Conservation (phyloP, 1,140 invertebrate genomes). For the Drosophila nikananu region DNA sequence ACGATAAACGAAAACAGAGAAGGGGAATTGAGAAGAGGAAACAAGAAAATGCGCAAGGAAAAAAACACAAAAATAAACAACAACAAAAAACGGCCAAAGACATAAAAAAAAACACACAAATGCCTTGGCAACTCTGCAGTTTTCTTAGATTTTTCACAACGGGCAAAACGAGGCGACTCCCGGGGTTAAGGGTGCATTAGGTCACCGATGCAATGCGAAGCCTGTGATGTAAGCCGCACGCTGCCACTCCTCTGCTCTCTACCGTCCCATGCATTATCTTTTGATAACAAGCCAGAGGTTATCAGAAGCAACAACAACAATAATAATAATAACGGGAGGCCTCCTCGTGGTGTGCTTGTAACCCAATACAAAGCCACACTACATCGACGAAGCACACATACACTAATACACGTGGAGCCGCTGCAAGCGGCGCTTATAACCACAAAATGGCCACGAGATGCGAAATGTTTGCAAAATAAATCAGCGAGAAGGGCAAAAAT, state of each 20-base stretch:
- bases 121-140: constrained; percentile 27
- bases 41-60: constrained; percentile 34
- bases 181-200: constrained; percentile 50
- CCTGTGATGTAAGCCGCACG: constrained; percentile 37
- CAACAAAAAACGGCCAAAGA: constrained; percentile 31
- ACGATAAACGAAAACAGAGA: constrained; percentile 36
- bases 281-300: constrained; percentile 61
- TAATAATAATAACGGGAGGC: constrained; percentile 26
- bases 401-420: constrained; percentile 58
- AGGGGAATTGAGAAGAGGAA: constrained; percentile 18
- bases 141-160: constrained; percentile 22
- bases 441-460: constrained; percentile 64
- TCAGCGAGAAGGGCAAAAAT: constrained; percentile 30
- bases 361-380: constrained; percentile 32
- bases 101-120: constrained; percentile 14
- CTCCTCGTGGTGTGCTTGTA: constrained; percentile 49
- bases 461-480: constrained; percentile 46
- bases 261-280: not conserved
- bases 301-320: constrained; percentile 48
- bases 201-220: constrained; percentile 41
- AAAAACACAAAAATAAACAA: constrained; percentile 43
- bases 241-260: constrained; percentile 11
- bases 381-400: constrained; percentile 26
- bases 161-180: constrained; percentile 10
- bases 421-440: constrained; percentile 63